Conservation (phyloP, 2,797 vertebrate genomes). For the Monodelphis domestica region DNA sequence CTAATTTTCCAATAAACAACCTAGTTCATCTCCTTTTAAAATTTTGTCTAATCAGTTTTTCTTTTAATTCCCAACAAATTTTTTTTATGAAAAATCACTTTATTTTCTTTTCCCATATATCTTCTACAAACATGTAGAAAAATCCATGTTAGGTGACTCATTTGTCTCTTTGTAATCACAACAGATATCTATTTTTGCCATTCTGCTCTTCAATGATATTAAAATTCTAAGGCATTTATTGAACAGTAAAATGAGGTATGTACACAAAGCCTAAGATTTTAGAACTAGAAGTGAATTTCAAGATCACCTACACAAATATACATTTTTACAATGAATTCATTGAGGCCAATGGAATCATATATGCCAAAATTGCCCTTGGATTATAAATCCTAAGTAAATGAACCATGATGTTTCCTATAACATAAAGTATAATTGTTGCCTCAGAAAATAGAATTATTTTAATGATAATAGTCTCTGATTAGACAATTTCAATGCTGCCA, state of each 20-base stretch:
- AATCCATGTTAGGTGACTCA: not conserved
- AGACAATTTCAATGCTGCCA: conserved; percentile 16
- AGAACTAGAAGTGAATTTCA: not conserved
- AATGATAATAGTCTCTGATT: conserved; percentile 53
- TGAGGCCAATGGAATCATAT: not conserved
- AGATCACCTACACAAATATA: not conserved
- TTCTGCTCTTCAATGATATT: not conserved
- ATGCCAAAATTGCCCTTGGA: conserved; percentile 3
- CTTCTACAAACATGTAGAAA: not conserved
- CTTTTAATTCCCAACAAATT: not conserved
- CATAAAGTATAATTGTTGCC: conserved; percentile 6
- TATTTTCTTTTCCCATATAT: not conserved
- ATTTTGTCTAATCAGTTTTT: not conserved
- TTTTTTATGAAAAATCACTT: not conserved
- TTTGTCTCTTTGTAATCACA: not conserved
- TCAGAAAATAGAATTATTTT: conserved; percentile 55
- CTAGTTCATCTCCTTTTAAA: not conserved
- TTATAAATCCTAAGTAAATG: conserved; percentile 2
- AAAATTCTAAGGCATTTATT: not conserved
- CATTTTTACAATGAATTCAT: not conserved
- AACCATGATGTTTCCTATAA: not conserved
- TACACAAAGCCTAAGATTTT: not conserved
- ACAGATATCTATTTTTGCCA: not conserved
- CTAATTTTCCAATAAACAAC: not conserved
- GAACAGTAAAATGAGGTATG: not conserved